Conservation (phyloP, 2,888 invertebrate genomes). For the Drosophila greeni region DNA sequence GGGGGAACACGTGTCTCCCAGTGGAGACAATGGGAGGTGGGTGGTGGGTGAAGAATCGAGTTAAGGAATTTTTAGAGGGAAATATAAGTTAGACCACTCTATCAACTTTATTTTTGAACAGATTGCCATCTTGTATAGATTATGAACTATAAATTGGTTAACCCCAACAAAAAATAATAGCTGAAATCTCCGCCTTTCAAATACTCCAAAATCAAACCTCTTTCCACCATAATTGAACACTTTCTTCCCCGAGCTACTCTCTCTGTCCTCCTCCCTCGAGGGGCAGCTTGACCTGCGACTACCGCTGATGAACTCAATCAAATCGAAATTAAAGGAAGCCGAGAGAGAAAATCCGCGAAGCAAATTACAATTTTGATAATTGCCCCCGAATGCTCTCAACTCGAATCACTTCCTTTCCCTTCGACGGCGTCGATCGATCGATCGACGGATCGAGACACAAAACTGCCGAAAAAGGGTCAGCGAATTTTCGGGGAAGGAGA, state of each 20-base stretch:
- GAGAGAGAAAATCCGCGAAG: constrained; percentile 18
- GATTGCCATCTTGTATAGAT: background rate
- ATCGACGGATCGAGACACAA: constrained; percentile 24
- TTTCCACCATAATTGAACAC: background rate
- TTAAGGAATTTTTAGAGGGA: background rate
- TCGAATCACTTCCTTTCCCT: constrained; percentile 34
- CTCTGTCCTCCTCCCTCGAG: constrained; percentile 8
- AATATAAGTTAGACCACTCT: background rate
- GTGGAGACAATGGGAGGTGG: constrained; percentile 2
- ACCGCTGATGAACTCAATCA: constrained; percentile 42
- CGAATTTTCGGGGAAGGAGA: constrained; percentile 30
- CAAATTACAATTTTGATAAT: constrained; percentile 77
- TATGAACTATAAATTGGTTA: background rate
- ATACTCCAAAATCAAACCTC: background rate
- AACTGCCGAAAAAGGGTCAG: constrained; percentile 46
- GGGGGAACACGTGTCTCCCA: constrained; percentile 67
- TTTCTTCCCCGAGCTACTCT: constrained; percentile 1
- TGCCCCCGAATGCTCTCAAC: constrained; percentile 50
- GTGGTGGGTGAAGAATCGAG: background rate
- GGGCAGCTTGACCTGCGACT: constrained; percentile 49
- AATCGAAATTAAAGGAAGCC: constrained; percentile 25
- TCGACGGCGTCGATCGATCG: constrained; percentile 23
- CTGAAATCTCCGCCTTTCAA: background rate
- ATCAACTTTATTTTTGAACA: background rate
- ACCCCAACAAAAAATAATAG: background rate